Evolutionary conservation across 2,113 vertebrate genomes (phyloP).

Genomic region (Rhea pennata): DNA sequence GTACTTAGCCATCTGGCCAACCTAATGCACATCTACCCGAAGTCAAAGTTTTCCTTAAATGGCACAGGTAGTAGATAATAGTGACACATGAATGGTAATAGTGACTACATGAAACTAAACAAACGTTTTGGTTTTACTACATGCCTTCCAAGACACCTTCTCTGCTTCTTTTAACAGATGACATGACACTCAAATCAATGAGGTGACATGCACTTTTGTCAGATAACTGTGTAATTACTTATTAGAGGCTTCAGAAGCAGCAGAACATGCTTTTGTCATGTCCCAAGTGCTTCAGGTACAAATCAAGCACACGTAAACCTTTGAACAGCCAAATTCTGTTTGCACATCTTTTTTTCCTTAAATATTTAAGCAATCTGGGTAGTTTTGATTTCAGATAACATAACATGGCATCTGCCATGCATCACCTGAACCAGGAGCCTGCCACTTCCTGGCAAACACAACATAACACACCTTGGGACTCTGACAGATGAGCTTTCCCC

Average conservation of each 20-base stretch:
- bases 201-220: not conserved
- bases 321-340: not conserved
- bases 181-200: slow-evolving; percentile 18
- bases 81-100: not conserved
- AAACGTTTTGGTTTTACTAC: slow-evolving; percentile 9
- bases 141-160: not conserved
- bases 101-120: not conserved
- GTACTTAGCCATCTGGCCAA: slow-evolving; percentile 14
- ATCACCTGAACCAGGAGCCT: accelerated
- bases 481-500: not conserved
- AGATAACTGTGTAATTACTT: not conserved
- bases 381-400: not conserved
- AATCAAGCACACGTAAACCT: not conserved
- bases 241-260: slow-evolving; percentile 20
- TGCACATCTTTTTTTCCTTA: not conserved
- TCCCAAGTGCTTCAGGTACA: slow-evolving; percentile 18
- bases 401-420: too few relatives aligned
- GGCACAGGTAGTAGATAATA: slow-evolving; percentile 30
- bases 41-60: slow-evolving; percentile 13
- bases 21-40: not conserved
- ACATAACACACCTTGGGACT: accelerated
- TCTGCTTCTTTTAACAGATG: not conserved
- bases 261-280: slow-evolving; percentile 26
- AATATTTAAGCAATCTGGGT: not conserved
- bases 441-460: not conserved